phyloP scores from a whole-genome alignment of 2,113 vertebrate species.

The Acinonyx jubatus region DNA sequence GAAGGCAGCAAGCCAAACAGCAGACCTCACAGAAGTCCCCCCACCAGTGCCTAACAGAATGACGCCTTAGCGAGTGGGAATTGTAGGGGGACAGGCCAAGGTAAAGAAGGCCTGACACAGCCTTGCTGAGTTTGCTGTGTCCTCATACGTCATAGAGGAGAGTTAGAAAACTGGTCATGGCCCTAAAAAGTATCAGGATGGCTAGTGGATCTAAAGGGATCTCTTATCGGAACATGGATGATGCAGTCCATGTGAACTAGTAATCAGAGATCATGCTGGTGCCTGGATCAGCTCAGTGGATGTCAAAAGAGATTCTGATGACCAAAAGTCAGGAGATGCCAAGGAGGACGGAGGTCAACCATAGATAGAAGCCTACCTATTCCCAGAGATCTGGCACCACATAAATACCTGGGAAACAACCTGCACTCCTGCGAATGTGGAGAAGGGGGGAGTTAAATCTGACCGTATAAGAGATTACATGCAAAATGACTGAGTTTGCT shows the following conservation, averaged over 20 bases:
- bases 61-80: background rate
- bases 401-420: background rate
- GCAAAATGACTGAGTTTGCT: background rate
- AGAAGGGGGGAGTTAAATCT: conserved; percentile 12
- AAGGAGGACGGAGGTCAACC: background rate
- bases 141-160: background rate
- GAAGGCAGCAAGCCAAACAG: background rate
- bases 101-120: background rate
- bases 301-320: background rate
- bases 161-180: background rate
- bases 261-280: background rate
- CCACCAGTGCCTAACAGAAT: background rate
- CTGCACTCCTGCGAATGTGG: background rate
- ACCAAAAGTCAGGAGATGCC: background rate
- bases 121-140: background rate
- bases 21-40: background rate
- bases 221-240: background rate
- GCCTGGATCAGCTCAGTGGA: background rate
- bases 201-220: background rate
- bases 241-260: background rate
- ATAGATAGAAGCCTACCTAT: background rate
- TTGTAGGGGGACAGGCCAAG: too few relatives aligned
- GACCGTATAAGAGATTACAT: conserved; percentile 24
- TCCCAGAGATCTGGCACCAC: background rate
- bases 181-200: background rate